A percentile compares a stretch with the other conserved stretches of the same genome.
Evolutionary conservation across 2,888 invertebrate genomes (phyloP).

Genomic region (Cepaea hortensis): DNA sequence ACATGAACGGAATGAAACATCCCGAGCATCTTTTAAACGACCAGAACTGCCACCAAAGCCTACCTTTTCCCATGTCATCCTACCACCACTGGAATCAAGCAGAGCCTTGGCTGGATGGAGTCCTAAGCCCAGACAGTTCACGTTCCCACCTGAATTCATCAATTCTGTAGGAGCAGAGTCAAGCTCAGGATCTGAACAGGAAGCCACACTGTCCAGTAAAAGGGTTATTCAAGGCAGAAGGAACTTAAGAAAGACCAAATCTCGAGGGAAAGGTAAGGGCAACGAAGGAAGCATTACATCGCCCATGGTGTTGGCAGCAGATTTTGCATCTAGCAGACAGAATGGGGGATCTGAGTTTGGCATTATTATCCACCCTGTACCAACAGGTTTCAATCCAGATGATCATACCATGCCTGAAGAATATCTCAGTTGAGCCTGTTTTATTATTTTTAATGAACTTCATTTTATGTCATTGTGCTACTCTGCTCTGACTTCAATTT

Average conservation of each 20-base stretch:
- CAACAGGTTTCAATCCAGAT: slow-evolving; percentile 40
- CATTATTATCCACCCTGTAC: slow-evolving; percentile 46
- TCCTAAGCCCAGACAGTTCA: slow-evolving; percentile 57
- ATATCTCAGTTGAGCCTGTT: background rate
- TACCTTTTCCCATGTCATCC: slow-evolving; percentile 60
- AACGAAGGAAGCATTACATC: slow-evolving; percentile 63
- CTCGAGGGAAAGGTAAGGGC: slow-evolving; percentile 73
- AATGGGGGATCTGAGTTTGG: slow-evolving; percentile 40
- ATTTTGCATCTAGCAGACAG: slow-evolving; percentile 40
- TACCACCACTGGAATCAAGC: slow-evolving; percentile 53
- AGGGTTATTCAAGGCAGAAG: slow-evolving; percentile 59
- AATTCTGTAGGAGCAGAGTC: slow-evolving; percentile 57
- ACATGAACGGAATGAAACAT: slow-evolving; percentile 43
- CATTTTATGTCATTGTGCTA: too few relatives aligned
- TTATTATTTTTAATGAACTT: too few relatives aligned
- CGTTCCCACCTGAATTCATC: slow-evolving; percentile 48
- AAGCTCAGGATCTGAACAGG: slow-evolving; percentile 70
- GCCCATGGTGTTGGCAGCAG: slow-evolving; percentile 56
- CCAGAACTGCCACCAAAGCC: slow-evolving; percentile 65
- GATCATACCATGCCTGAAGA: slow-evolving; percentile 48
- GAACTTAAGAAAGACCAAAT: slow-evolving; percentile 71
- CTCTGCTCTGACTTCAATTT: too few relatives aligned
- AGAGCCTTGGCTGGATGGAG: slow-evolving; percentile 44
- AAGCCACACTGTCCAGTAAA: slow-evolving; percentile 58
- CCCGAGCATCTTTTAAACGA: slow-evolving; percentile 50